Conservation (phyloP, 1,140 invertebrate genomes). For the Euwallacea fornicatus region DNA sequence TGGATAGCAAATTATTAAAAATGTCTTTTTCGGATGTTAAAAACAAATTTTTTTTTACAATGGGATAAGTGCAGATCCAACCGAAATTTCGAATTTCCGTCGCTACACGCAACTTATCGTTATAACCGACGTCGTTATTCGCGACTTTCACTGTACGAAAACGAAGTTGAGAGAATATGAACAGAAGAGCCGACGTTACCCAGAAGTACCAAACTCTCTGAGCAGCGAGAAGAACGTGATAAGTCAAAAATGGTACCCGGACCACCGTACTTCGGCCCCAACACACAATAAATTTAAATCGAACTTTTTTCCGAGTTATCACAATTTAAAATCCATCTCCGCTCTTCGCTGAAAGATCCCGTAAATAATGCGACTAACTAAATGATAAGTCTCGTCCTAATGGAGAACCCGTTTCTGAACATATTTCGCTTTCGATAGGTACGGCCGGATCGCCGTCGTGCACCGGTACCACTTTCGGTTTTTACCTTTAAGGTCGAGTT, state of each 20-base stretch:
- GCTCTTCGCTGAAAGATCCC: constrained; percentile 20
- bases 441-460: constrained; percentile 6
- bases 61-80: too few species aligned
- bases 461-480: constrained; percentile 32
- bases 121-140: too few species aligned
- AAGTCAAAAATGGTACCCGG: constrained; percentile 8
- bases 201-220: neutral
- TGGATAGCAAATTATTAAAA: too few species aligned
- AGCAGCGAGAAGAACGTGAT: neutral
- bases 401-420: constrained; percentile 23
- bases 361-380: constrained; percentile 24
- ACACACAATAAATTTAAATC: constrained; percentile 26
- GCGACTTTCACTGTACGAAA: too few species aligned
- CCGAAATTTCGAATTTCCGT: too few species aligned
- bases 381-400: constrained; percentile 25
- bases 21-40: too few species aligned
- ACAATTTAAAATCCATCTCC: constrained; percentile 24
- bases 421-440: constrained; percentile 27
- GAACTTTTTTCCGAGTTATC: constrained; percentile 15
- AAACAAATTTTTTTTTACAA: too few species aligned
- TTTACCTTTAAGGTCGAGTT: constrained; percentile 30
- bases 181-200: neutral
- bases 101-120: too few species aligned
- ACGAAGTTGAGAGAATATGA: too few species aligned
- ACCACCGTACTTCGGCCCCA: constrained; percentile 11